Percentiles rank a stretch among this genome's conserved stretches.
Evolutionary conservation across 2,797 vertebrate genomes (phyloP).

Genomic region (Rallus crepitans): DNA sequence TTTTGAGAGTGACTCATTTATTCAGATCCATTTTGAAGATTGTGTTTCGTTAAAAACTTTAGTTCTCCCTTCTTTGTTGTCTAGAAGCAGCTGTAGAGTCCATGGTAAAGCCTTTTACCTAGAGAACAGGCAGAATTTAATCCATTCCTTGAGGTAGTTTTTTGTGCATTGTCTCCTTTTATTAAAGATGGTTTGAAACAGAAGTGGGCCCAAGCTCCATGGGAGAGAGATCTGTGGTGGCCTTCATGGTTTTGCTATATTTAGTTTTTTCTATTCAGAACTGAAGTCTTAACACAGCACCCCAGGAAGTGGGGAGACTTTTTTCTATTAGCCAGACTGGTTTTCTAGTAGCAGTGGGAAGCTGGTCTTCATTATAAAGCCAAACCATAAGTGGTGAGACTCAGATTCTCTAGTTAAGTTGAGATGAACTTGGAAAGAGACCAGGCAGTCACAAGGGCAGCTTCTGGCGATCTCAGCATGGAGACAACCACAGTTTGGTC

Average conservation of each 20-base stretch:
- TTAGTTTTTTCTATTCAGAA: not conserved
- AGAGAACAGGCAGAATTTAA: not conserved
- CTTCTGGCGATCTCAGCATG: not conserved
- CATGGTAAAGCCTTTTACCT: not conserved
- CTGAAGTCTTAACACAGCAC: not conserved
- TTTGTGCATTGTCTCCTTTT: not conserved
- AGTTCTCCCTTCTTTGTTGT: not conserved
- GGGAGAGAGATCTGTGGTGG: not conserved
- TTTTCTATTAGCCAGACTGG: not conserved
- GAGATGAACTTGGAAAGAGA: not conserved
- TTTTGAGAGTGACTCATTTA: not conserved
- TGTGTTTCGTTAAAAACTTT: not conserved
- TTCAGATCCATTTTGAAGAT: not conserved
- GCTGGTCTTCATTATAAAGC: not conserved
- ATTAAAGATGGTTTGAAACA: not conserved
- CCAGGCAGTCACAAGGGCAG: not conserved
- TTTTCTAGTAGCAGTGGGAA: slow-evolving; percentile 6
- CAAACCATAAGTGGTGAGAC: not conserved
- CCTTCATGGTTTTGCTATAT: slow-evolving; percentile 1
- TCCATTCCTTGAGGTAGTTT: not conserved
- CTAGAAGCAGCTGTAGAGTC: not conserved
- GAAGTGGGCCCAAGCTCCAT: not conserved
- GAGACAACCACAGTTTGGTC: fast-evolving
- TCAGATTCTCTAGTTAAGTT: not conserved
- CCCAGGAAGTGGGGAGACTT: not conserved